These are phyloP conservation scores for Florisuga fusca DNA, from an alignment of 2,797 vertebrate genomes.

Conservation along the genomic window DNA sequence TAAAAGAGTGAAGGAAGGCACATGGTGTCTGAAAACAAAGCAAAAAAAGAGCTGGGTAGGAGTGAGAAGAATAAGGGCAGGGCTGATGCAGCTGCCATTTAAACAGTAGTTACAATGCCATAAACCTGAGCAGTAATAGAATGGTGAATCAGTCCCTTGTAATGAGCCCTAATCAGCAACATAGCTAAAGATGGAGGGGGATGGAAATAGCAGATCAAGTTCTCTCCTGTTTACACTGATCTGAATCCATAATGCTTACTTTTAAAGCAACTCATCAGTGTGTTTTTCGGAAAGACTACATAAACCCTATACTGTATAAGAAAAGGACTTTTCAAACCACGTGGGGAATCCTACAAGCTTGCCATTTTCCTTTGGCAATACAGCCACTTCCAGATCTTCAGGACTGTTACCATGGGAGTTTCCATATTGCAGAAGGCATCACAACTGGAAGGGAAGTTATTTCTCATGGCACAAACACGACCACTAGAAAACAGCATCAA, in stretches of 20 bases:
- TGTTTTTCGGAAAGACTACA: background rate
- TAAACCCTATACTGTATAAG: background rate
- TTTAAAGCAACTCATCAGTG: background rate
- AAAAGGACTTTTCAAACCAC: background rate
- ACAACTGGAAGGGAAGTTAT: constrained; percentile 8
- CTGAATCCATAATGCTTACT: background rate
- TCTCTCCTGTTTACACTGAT: background rate
- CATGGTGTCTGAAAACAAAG: background rate
- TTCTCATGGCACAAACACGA: constrained; percentile 22
- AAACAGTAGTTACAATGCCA: background rate
- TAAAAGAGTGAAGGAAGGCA: background rate
- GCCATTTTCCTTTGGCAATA: background rate
- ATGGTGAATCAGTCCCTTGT: constrained; percentile 16
- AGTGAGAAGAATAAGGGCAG: background rate
- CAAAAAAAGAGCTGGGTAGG: background rate
- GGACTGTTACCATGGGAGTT: background rate
- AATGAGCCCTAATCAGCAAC: constrained; percentile 25
- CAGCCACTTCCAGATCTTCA: background rate
- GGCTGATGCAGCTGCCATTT: background rate
- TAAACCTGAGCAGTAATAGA: constrained; percentile 1
- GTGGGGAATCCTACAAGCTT: background rate
- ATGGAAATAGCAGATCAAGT: background rate
- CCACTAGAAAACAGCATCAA: background rate
- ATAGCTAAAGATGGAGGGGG: background rate
- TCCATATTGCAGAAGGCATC: background rate